Evolutionary conservation across 2,888 invertebrate genomes (phyloP), one percentile per base, ranked within the genome.

Genomic region (Protophormia terraenovae): DNA sequence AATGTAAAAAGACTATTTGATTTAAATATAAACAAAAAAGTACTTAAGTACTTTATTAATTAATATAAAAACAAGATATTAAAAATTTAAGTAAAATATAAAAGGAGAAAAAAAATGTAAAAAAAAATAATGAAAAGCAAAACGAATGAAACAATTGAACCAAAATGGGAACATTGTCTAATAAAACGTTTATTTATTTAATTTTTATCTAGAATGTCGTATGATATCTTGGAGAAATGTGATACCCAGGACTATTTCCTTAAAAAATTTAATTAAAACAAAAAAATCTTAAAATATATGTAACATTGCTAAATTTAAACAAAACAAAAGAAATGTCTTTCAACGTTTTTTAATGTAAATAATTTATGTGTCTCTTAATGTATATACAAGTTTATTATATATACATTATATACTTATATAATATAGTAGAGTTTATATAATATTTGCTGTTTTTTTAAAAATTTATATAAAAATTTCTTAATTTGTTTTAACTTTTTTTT

Each of bases 191-290:
- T 71, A 29, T 73, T 14, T 73, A 22, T 45, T 72, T 64, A 55
- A 29, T 53, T 22, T 19, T 55, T 45, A 12, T 6, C 50, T 45
- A 32, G 5, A 77, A 38, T 32, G 22, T 38, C 53, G 29, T 66
- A 35, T 69, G 22, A 64, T 55, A 80, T 80, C 79, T 72, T 80
- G 80, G 80, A 35, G 80, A 73, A 78, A 66, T 80, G 80, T 80
- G 80, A 80, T 80, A 80, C 80, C 72, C 80, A 73, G 66, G 58
- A 73, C 47, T 73, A 35, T 55, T 73, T 80, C 64, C 73, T 73
- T 73, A 64, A 66, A 50, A 45, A 64, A 19, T 7, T n/a, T 16
- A 64, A 62, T 12, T 32, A 35, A 32, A 69, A 58, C 14, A 41
- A 77, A 55, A 58, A 5, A 27, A 22, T 27, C 19, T 8, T 8